phyloP scores from a whole-genome alignment of 1,140 invertebrate species.

The Achroia grisella region DNA sequence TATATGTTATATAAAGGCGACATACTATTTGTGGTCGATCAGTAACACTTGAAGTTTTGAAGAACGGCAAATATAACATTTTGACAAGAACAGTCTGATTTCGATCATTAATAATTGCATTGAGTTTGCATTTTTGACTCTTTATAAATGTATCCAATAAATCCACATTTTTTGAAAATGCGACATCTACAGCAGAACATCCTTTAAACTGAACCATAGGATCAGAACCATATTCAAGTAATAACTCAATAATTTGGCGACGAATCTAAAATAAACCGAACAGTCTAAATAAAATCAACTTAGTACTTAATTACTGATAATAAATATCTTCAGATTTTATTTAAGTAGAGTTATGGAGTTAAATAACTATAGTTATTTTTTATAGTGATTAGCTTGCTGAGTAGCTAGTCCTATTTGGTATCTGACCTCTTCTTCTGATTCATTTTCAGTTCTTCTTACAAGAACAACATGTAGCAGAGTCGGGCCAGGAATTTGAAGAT shows the following conservation, averaged over 20 bases:
- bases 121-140: slow-evolving; percentile 35
- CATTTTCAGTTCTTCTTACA: slow-evolving; percentile 25
- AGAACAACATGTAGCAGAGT: slow-evolving; percentile 47
- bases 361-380: too few relatives aligned
- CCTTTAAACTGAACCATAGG: slow-evolving; percentile 39
- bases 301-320: neutral
- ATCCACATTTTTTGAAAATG: slow-evolving; percentile 30
- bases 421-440: slow-evolving; percentile 37
- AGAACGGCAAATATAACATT: slow-evolving; percentile 41
- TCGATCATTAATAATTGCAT: slow-evolving; percentile 38
- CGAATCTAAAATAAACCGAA: slow-evolving; percentile 25
- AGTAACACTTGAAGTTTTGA: slow-evolving; percentile 20
- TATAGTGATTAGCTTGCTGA: too few relatives aligned
- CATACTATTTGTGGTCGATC: slow-evolving; percentile 36
- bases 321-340: neutral
- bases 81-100: slow-evolving; percentile 52
- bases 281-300: too few relatives aligned
- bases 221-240: slow-evolving; percentile 42
- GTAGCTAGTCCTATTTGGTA: too few relatives aligned
- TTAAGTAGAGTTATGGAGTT: too few relatives aligned
- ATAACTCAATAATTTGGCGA: slow-evolving; percentile 29
- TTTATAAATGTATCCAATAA: slow-evolving; percentile 40
- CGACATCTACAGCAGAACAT: slow-evolving; percentile 37
- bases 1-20: too few relatives aligned
- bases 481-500: slow-evolving; percentile 23